Evolutionary conservation across 2,797 vertebrate species (phyloP).

Genomic region (Parauchenoglanis ngamensis): DNA sequence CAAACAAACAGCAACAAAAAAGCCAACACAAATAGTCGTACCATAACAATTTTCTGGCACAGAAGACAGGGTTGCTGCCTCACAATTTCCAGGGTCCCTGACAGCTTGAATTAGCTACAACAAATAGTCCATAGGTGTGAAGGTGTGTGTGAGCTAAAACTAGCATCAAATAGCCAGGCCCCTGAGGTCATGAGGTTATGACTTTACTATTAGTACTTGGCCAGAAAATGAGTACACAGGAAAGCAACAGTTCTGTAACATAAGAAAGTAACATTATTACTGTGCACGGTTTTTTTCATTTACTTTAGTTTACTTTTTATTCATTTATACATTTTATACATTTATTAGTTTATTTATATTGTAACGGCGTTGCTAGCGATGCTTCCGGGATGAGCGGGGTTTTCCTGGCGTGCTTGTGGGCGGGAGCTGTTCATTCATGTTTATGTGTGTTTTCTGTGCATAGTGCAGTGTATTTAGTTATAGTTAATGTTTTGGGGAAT

Average conservation of each 20-base stretch:
- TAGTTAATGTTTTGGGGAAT: no score
- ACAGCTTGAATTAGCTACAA: background rate
- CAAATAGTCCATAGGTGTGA: background rate
- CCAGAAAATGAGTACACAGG: background rate
- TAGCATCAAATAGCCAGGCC: background rate
- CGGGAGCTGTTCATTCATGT: no score
- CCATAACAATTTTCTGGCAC: background rate
- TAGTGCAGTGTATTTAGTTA: no score
- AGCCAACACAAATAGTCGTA: background rate
- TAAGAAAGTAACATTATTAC: background rate
- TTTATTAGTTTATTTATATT: no score
- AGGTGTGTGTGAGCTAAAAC: background rate
- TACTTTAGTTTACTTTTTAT: no score
- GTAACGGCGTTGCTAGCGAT: no score
- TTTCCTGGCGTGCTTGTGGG: no score
- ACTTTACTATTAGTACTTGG: background rate
- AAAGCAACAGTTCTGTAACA: background rate
- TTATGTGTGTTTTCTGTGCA: no score
- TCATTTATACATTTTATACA: no score
- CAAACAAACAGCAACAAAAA: background rate
- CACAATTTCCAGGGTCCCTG: background rate
- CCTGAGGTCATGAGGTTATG: background rate
- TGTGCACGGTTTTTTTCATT: no score
- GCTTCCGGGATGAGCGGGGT: no score
- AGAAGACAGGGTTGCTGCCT: background rate